Conservation (phyloP, 2,888 invertebrate species). For the Hedya salicella region DNA sequence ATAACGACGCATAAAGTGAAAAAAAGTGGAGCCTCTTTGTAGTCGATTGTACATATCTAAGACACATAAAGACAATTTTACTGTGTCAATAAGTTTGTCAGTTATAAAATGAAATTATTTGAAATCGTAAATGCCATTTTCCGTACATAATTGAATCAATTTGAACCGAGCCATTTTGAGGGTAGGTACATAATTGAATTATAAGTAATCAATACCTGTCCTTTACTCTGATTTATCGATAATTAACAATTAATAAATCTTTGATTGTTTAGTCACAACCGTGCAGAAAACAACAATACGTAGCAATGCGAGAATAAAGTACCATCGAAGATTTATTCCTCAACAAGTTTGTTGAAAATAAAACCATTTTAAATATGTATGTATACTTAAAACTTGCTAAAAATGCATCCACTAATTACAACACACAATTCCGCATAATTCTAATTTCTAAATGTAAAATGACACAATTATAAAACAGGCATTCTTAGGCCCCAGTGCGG, state of each 20-base stretch:
- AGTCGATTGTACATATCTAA: no score
- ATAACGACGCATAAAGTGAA: no score
- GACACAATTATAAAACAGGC: constrained; percentile 28
- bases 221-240: constrained; percentile 18
- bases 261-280: constrained; percentile 41
- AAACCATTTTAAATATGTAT: not conserved
- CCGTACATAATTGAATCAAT: no score
- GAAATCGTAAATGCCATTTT: no score
- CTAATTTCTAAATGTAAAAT: constrained; percentile 23
- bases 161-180: no score
- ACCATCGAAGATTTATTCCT: not conserved
- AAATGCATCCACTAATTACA: constrained; percentile 13
- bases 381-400: not conserved
- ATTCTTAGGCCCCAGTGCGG: constrained; percentile 29
- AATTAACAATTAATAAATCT: constrained; percentile 19
- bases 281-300: constrained; percentile 27
- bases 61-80: no score
- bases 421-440: constrained; percentile 8
- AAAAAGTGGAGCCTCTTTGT: no score
- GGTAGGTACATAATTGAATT: no score
- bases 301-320: constrained; percentile 7
- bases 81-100: no score
- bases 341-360: not conserved
- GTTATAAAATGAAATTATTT: no score
- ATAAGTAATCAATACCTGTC: not conserved